Evolutionary conservation across 2,113 vertebrate genomes (phyloP).

Genomic region (Oncorhynchus gorbuscha): DNA sequence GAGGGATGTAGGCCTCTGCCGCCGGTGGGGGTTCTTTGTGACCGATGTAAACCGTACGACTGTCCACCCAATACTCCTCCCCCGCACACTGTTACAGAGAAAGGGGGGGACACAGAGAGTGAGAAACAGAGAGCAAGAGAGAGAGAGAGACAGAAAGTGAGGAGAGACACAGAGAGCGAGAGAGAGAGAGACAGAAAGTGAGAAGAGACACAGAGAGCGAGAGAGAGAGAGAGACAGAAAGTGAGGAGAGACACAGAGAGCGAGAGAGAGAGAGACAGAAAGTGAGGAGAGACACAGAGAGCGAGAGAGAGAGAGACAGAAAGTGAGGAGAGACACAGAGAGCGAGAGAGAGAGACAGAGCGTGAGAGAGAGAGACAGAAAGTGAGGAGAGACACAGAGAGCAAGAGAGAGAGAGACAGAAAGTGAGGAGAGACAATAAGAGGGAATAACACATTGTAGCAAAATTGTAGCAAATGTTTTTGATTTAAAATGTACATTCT

Average conservation of each 20-base stretch:
- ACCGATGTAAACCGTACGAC: conserved; percentile 91
- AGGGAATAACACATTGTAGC: no score
- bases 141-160: not conserved
- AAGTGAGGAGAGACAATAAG: not conserved
- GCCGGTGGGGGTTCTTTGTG: conserved; percentile 89
- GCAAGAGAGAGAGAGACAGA: not conserved
- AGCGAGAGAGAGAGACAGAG: not conserved
- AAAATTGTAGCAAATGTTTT: no score
- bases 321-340: conserved; percentile 2
- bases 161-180: not conserved
- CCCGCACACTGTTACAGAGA: conserved; percentile 82
- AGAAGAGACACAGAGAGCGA: not conserved
- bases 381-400: not conserved
- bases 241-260: conserved; percentile 1
- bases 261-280: not conserved
- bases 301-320: not conserved
- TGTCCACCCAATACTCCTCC: conserved; percentile 97
- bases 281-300: not conserved
- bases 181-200: no score
- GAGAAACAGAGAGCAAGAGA: not conserved
- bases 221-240: not conserved
- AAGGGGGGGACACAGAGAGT: not conserved
- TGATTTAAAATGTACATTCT: no score
- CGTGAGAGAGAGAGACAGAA: not conserved
- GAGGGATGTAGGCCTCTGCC: conserved; percentile 92